Evolutionary conservation across 2,888 invertebrate species (phyloP), one percentile per base, ranked within the genome.

Genomic region (Terebella lapidaria): DNA sequence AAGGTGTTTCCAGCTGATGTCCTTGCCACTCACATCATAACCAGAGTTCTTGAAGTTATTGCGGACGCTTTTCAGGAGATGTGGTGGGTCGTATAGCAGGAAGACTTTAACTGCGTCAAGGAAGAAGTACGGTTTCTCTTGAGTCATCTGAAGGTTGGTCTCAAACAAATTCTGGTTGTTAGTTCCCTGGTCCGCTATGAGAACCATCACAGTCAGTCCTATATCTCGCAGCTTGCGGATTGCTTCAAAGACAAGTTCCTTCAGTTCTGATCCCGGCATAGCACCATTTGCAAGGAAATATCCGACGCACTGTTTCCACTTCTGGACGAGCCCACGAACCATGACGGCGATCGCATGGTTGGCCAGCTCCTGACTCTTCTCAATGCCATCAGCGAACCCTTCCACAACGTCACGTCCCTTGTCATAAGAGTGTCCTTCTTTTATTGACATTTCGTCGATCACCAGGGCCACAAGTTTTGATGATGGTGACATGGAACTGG

Each of bases 341-440:
- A 58, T 58, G 35, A 58, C 53, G 30, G 46, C 58, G 10, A 10
- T 29, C n/a, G 58, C 58, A 56, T 58, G 52, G 27, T 58, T 58
- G n/a, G 53, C 58, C 53, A 58, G 5, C 10, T 54, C n/a, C 15
- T n/a, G 15, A 22, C 10, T 22, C 3, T 42, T 58, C 2, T 26
- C 46, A 20, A 18, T 25, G 25, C 24, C 26, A 49, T 46, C 56
- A 18, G 24, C 22, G 22, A 24, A 46, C 18, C 54, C 54, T n/a
- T 35, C 15, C 27, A 49, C 51, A 18, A 20, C 25, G 51, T 51
- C 51, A 18, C n/a, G 15, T 15, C 28, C 26, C 5, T 24, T 30
- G 51, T 57, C 49, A n/a, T n/a, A n/a, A n/a, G n/a, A 27, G 20
- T 22, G n/a, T 1, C 3, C 5, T 20, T 46, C 20, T 49, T 57